These are phyloP conservation scores for Herminia tarsipennalis DNA, from an alignment of 2,888 invertebrate genomes.

Conservation along the genomic window DNA sequence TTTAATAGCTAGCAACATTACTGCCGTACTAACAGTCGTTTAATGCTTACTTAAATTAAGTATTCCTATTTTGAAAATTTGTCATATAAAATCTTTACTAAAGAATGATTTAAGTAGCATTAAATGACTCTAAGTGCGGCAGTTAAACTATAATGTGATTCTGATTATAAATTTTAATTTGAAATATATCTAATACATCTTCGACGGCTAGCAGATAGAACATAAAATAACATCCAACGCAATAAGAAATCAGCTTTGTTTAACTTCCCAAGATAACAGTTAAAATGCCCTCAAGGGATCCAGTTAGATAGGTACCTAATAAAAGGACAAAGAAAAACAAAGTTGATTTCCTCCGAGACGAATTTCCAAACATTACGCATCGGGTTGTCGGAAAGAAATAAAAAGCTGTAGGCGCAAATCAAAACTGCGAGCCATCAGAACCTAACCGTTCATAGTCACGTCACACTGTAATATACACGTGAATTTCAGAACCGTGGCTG, in stretches of 20 bases:
- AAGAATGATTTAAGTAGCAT: too few relatives aligned
- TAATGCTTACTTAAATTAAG: too few relatives aligned
- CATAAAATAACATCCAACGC: not conserved
- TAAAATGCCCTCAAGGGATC: conserved; percentile 7
- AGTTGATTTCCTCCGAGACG: conserved; percentile 22
- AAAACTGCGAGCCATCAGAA: conserved; percentile 32
- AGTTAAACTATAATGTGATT: too few relatives aligned
- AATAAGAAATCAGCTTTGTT: not conserved
- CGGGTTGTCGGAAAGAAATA: conserved; percentile 14
- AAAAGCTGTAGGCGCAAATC: conserved; percentile 34
- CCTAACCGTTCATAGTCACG: conserved; percentile 67
- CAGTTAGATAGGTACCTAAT: conserved; percentile 10
- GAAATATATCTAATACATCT: not conserved
- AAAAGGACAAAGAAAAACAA: conserved; percentile 21
- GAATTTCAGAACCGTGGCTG: conserved; percentile 52
- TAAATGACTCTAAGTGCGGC: too few relatives aligned
- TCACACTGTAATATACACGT: conserved; percentile 66
- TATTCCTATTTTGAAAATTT: too few relatives aligned
- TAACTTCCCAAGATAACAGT: conserved; percentile 5
- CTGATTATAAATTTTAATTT: too few relatives aligned
- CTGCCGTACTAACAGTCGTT: too few relatives aligned
- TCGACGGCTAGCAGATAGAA: not conserved
- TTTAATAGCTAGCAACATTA: too few relatives aligned
- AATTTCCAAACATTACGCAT: conserved; percentile 16
- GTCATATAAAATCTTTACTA: too few relatives aligned